These are phyloP conservation scores for Tolypeutes matacus DNA, from an alignment of 2,797 vertebrate genomes.

Conservation along the genomic window DNA sequence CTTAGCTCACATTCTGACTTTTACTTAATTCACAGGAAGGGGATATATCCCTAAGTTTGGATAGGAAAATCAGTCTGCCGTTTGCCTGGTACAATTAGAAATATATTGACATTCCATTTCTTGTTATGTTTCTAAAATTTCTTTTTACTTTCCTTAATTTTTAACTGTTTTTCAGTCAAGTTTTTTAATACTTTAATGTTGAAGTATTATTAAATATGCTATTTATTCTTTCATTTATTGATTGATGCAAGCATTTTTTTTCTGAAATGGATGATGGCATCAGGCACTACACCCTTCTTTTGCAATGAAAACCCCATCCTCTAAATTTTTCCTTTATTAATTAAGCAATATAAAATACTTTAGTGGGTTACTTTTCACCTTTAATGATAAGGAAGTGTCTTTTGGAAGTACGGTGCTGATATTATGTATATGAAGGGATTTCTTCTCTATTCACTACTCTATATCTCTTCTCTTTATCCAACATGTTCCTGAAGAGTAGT, in stretches of 20 bases:
- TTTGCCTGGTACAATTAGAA: background rate
- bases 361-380: background rate
- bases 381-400: background rate
- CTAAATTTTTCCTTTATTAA: background rate
- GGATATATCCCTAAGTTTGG: background rate
- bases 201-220: background rate
- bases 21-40: background rate
- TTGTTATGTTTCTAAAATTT: background rate
- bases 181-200: background rate
- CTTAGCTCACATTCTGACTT: background rate
- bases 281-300: accelerated
- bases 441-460: background rate
- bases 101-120: background rate
- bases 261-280: background rate
- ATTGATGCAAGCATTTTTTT: background rate
- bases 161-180: background rate
- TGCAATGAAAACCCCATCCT: background rate
- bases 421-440: background rate
- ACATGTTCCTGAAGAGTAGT: background rate
- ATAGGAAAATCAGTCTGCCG: background rate
- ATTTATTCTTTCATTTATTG: background rate
- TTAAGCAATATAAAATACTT: background rate
- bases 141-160: background rate
- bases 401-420: background rate
- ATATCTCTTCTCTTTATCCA: accelerated